Evolutionary conservation across 2,888 invertebrate species (phyloP).

Genomic region (Dynastes tityus): DNA sequence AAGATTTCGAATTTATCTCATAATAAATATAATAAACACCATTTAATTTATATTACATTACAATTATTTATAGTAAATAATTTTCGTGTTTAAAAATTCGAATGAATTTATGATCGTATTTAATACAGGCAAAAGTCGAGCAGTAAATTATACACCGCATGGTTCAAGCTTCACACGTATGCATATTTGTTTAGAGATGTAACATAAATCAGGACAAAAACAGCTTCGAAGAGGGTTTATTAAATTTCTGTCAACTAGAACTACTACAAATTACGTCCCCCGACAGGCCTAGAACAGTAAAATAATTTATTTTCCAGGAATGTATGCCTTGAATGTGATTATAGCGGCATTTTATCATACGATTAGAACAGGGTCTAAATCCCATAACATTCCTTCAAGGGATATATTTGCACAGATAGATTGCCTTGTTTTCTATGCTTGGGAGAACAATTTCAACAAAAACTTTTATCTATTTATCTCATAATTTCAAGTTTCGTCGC

Average conservation of each 20-base stretch:
- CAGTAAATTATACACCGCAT: constrained; percentile 37
- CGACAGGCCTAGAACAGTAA: constrained; percentile 32
- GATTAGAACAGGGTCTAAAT: not conserved
- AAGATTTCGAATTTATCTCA: too few species aligned
- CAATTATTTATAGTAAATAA: not conserved
- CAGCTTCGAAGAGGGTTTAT: constrained; percentile 41
- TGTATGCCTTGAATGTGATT: constrained; percentile 26
- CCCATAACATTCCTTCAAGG: not conserved
- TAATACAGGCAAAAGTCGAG: not conserved
- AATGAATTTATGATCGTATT: constrained; percentile 1
- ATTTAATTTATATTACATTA: too few species aligned
- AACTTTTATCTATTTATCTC: too few species aligned
- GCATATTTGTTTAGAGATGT: constrained; percentile 35
- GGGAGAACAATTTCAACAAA: too few species aligned
- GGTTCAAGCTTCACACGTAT: constrained; percentile 32
- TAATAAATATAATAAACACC: too few species aligned
- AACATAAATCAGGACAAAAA: constrained; percentile 41
- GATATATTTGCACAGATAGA: not conserved
- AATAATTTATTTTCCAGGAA: constrained; percentile 33
- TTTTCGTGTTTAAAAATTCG: not conserved
- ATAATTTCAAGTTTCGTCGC: too few species aligned
- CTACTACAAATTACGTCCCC: constrained; percentile 39
- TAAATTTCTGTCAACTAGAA: constrained; percentile 45
- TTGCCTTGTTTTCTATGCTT: not conserved
- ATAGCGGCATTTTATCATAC: not conserved